Evolutionary conservation across 1,140 invertebrate species (phyloP), one percentile per base, ranked within the genome.

Genomic region (Eriosoma lanigerum): DNA sequence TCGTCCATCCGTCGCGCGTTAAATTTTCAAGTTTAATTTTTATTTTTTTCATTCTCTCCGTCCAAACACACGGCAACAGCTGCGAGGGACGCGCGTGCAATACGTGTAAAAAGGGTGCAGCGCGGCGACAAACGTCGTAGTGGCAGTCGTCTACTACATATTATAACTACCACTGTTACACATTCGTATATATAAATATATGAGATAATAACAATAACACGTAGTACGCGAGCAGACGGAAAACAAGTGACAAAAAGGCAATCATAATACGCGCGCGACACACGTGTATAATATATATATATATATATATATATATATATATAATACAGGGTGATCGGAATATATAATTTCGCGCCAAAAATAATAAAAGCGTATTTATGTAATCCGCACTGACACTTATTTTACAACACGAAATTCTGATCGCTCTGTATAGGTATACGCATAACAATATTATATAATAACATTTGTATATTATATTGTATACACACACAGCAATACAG

Each of bases 1-100:
- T 76, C 73, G 26, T 46, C 19, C 52, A 52, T 58, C 73, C n/a
- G 48, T 72, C 38, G 68, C 19, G n/a, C 29, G 48, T 76, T 44
- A 52, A 76, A 76, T 58, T 76, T 76, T 76, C 73, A 58, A 58
- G 54, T 76, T 58, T 56, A 76, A 76, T 76, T 76, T 76, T 73
- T 52, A 54, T 73, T 44, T 66, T n/a, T n/a, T 15, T 50, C 48
- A 13, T 50, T 64, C 54, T n/a, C 32, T 38, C 32, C 32, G 8
- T 38, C 8, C 32, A 38, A 75, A 58, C 72, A 56, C 73, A 21
- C 26, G 13, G 73, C 73, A 58, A 76, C 73, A 76, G 73, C 73
- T 76, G 73, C 73, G 32, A 32, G 17, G 56, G 73, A 76, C 73
- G 54, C 54, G 62, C 62, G 72, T 29, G 72, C 29, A 32, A 44